Evolutionary conservation across 1,140 invertebrate genomes (phyloP).

Genomic region (Prorops nasuta): DNA sequence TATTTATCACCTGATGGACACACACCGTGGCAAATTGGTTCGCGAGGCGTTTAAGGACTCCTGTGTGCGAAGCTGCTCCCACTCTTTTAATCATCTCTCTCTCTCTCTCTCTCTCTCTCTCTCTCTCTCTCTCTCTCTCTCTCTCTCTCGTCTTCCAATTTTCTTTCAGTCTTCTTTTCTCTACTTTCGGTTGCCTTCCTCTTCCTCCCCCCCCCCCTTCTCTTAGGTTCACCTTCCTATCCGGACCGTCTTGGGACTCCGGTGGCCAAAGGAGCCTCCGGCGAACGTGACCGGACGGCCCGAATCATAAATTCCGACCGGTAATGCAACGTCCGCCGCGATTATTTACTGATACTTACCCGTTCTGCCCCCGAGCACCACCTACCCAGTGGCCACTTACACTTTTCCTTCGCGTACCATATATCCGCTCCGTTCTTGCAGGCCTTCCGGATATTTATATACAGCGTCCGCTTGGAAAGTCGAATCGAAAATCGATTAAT

Average conservation of each 20-base stretch:
- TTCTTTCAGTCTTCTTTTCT: not conserved
- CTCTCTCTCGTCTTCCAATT: conserved; percentile 3
- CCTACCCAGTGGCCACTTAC: conserved; percentile 26
- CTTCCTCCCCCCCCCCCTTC: conserved; percentile 1
- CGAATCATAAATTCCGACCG: conserved; percentile 52
- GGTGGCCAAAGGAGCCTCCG: conserved; percentile 34
- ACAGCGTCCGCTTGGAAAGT: not conserved
- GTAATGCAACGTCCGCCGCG: conserved; percentile 51
- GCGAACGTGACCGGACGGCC: conserved; percentile 41
- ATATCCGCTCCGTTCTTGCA: not conserved
- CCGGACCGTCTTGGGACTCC: conserved; percentile 28
- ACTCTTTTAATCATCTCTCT: conserved; percentile 10
- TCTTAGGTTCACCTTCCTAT: not conserved
- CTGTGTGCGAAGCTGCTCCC: conserved; percentile 14
- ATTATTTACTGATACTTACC: conserved; percentile 55
- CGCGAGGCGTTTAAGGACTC: conserved; percentile 37
- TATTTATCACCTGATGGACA: conserved; percentile 42
- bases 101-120: not conserved
- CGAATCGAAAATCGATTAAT: no score
- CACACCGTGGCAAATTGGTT: conserved; percentile 45
- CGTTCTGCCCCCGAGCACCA: conserved; percentile 30
- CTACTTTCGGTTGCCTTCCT: not conserved
- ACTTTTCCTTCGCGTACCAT: conserved; percentile 23
- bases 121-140: conserved; percentile 9
- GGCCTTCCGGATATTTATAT: conserved; percentile 4